Conservation (phyloP, 2,888 invertebrate species). For the Ditylenchus weischeri region DNA sequence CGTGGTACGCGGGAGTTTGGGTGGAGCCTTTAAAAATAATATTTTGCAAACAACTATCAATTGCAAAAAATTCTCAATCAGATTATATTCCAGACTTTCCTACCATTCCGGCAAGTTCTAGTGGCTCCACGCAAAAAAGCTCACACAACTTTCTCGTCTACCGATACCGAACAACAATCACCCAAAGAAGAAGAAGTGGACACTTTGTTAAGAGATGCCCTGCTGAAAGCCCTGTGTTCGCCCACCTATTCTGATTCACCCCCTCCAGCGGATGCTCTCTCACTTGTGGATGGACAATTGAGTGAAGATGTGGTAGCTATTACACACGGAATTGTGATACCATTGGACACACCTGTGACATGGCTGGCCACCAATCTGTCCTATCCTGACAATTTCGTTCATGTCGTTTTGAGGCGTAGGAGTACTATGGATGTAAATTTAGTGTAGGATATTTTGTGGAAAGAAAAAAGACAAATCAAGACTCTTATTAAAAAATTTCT, state of each 20-base stretch:
- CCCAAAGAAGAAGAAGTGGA: constrained; percentile 1
- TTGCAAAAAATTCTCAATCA: background rate
- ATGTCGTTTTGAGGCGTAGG: constrained; percentile 60
- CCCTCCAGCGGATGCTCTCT: constrained; percentile 10
- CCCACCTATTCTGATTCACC: background rate
- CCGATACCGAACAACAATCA: background rate
- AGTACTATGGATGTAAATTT: background rate
- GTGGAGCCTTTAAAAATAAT: too few relatives aligned
- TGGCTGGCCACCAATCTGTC: constrained; percentile 97
- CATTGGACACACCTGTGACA: constrained; percentile 82
- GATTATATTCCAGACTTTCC: background rate
- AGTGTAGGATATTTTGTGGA: background rate
- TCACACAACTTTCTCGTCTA: constrained; percentile 15
- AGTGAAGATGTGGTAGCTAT: constrained; percentile 58
- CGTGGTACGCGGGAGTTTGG: too few relatives aligned
- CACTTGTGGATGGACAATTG: constrained; percentile 11
- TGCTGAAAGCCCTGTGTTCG: background rate
- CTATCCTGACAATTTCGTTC: constrained; percentile 96
- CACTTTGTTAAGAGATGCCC: constrained; percentile 4
- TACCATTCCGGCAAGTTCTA: constrained; percentile 62
- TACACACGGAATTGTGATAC: constrained; percentile 84
- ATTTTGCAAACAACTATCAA: too few relatives aligned
- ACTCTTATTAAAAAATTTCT: too few relatives aligned
- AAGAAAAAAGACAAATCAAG: background rate
- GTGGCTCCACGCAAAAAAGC: constrained; percentile 24